Conservation (phyloP, 2,888 invertebrate genomes). For the Entomobrya proxima region DNA sequence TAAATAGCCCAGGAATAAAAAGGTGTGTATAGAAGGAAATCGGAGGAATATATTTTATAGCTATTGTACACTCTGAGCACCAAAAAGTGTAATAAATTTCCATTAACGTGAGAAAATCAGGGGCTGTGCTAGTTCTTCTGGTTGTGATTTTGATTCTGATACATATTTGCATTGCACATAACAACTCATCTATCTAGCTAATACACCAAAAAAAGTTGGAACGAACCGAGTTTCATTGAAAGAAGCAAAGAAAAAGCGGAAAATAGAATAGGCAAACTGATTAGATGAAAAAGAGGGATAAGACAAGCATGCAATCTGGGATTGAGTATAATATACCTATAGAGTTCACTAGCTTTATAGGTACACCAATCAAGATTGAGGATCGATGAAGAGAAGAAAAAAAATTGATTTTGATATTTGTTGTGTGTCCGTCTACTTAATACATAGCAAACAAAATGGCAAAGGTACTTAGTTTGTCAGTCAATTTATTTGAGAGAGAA, state of each 20-base stretch:
- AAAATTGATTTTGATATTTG: conserved; percentile 62
- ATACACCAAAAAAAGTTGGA: neutral
- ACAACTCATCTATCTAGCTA: no score
- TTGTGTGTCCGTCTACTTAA: conserved; percentile 36
- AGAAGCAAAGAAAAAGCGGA: neutral
- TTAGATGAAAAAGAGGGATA: conserved; percentile 27
- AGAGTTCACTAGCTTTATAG: neutral
- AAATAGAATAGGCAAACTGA: neutral
- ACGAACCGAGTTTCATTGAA: neutral
- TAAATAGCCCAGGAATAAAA: neutral
- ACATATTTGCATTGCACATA: no score
- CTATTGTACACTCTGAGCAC: neutral
- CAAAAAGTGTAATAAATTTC: conserved; percentile 58
- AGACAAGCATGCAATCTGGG: neutral
- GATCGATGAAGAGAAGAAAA: neutral
- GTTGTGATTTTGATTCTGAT: neutral
- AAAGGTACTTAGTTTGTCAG: neutral
- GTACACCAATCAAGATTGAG: conserved; percentile 28
- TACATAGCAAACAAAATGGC: neutral
- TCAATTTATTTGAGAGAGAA: neutral
- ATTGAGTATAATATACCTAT: neutral
- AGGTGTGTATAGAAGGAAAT: neutral
- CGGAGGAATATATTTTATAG: neutral
- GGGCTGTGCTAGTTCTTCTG: neutral
- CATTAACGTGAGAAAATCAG: conserved; percentile 50